These are phyloP conservation scores for Percopsis transmontana DNA, from an alignment of 2,113 vertebrate species.

Conservation along the genomic window DNA sequence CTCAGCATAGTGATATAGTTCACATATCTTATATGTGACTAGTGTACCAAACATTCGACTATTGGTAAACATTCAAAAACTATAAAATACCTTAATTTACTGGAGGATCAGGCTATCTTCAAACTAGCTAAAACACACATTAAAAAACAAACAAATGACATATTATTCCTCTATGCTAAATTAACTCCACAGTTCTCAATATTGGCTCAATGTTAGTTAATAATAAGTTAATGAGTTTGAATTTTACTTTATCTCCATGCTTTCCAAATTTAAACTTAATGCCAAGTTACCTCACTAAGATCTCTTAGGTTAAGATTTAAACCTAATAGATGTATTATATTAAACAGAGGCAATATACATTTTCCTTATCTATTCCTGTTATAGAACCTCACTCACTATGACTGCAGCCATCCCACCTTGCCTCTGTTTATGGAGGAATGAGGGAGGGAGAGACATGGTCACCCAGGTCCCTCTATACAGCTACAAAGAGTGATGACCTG, in stretches of 20 bases:
- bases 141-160: not conserved
- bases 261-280: no score
- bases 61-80: no score
- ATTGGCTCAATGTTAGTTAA: not conserved
- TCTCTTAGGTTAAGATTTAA: no score
- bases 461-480: slow-evolving; percentile 47
- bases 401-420: slow-evolving; percentile 31
- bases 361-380: slow-evolving; percentile 19
- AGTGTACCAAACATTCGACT: no score
- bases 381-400: slow-evolving; percentile 40
- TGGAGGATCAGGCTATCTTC: no score
- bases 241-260: no score
- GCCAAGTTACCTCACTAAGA: slow-evolving; percentile 9
- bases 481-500: slow-evolving; percentile 68
- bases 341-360: slow-evolving; percentile 29
- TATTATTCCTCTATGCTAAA: not conserved
- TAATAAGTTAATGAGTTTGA: not conserved
- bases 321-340: slow-evolving; percentile 33
- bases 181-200: not conserved
- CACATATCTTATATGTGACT: no score
- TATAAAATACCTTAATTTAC: no score
- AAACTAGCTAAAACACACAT: no score
- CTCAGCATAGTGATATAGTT: no score
- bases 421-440: slow-evolving; percentile 39
- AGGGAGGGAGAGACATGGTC: slow-evolving; percentile 4